These are phyloP conservation scores for Cydia fagiglandana DNA, from an alignment of 1,140 invertebrate species.

Conservation along the genomic window DNA sequence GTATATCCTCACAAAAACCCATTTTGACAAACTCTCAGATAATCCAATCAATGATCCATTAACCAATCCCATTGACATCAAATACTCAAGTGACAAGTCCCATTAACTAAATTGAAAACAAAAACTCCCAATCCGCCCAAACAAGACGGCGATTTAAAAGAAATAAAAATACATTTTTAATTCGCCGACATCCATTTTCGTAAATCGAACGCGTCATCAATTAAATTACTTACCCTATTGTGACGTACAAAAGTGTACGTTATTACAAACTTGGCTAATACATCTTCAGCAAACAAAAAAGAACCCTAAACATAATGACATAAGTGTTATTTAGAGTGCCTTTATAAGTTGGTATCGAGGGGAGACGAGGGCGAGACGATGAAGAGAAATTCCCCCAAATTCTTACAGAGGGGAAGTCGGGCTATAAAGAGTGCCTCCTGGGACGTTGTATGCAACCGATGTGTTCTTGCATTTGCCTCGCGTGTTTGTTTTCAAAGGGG, in stretches of 20 bases:
- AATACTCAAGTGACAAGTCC: conserved; percentile 1
- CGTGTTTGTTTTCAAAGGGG: conserved; percentile 26
- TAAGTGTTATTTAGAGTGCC: conserved; percentile 24
- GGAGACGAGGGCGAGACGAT: conserved; percentile 47
- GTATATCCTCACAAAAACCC: background rate
- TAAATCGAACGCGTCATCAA: conserved; percentile 72
- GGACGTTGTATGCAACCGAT: conserved; percentile 58
- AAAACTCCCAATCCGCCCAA: conserved; percentile 17
- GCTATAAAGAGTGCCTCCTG: conserved; percentile 47
- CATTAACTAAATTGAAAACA: conserved; percentile 31
- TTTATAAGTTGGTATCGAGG: conserved; percentile 36
- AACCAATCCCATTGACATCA: conserved; percentile 5
- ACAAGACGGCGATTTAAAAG: conserved; percentile 34
- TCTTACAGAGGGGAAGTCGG: conserved; percentile 51
- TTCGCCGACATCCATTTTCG: conserved; percentile 55
- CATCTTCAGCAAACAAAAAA: conserved; percentile 37
- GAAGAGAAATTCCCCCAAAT: conserved; percentile 56
- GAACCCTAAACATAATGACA: conserved; percentile 32
- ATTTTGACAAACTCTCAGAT: background rate
- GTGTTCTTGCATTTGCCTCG: conserved; percentile 51
- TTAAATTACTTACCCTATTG: conserved; percentile 71
- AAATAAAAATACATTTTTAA: conserved; percentile 61
- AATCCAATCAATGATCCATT: conserved; percentile 13
- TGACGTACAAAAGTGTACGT: conserved; percentile 49
- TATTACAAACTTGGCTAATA: conserved; percentile 34